Base-by-base conservation (phyloP, 2,113 vertebrate genomes). In the Lamprotornis superbus region DNA sequence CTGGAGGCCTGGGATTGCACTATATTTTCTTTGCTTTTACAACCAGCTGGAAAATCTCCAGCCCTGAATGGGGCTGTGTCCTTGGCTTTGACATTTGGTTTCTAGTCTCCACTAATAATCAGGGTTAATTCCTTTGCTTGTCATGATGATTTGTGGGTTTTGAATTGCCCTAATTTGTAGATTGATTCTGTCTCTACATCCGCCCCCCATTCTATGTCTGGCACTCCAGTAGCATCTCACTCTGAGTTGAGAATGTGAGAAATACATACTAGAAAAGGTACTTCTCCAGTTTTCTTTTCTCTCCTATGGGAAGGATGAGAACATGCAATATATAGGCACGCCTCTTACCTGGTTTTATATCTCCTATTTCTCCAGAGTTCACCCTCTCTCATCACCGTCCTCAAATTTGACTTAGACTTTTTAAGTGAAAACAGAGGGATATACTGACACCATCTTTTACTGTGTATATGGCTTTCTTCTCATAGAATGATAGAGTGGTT, bases 81-180 rank as follows among this genome's bases (percentile, higher is more conserved):
- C 83, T 94, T 96, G 90, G 57, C 75, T 95, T 96, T 96, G 92
- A 90, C 92, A 91, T 95, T 95, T 91, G 78, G 49, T 90, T 92
- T 92, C 86, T 82, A 92, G 77, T 96, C 87, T 92, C 86, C 10
- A 24, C 46, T 92, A 88, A 68, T 93, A 95, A 94, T 78, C 85
- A 85, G 46, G 75, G 89, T 95, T 95, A 96, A 97, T 94, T 95
- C 71, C 83, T 95, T 93, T 78, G 60, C 87, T 85, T 90, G 61
- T 77, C 50, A 70, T 0, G 1, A 59, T 70, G 63, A 81, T 88
- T 31, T 89, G 60, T 74, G 77, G 44, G 39, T 60, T 97, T 94
- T 83, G 90, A 89, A 91, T 91, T 83, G 47, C 77, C 47, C 89
- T 94, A 61, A 90, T 93, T 94, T 93, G 69, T 94, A n/a, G 37